Evolutionary conservation across 2,797 vertebrate species (phyloP).

Genomic region (Brachyalestes nurse): DNA sequence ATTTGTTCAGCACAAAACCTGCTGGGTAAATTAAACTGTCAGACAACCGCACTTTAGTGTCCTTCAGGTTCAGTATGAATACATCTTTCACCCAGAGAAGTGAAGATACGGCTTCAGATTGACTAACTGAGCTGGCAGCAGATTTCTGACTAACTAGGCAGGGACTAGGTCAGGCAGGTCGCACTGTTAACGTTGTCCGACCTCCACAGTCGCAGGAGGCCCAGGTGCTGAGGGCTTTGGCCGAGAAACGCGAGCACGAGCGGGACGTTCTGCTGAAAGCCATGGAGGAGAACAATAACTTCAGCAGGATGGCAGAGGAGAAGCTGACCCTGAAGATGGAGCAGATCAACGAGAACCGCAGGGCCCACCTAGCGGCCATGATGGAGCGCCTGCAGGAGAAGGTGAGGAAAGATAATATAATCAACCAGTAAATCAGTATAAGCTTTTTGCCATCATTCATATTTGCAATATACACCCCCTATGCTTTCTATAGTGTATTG

Average conservation of each 20-base stretch:
- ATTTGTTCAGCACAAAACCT: too few species aligned
- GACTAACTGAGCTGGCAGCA: too few species aligned
- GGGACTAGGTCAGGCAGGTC: too few species aligned
- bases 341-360: slow-evolving; percentile 94
- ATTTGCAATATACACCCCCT: too few species aligned
- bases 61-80: too few species aligned
- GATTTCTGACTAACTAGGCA: too few species aligned
- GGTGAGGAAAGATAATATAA: slow-evolving; percentile 62
- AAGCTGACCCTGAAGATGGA: slow-evolving; percentile 97
- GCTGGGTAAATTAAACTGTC: too few species aligned
- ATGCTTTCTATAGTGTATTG: neutral
- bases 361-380: slow-evolving; percentile 90
- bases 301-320: slow-evolving; percentile 96
- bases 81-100: too few species aligned
- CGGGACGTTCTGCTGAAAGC: slow-evolving; percentile 94
- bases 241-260: slow-evolving; percentile 93
- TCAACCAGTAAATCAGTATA: too few species aligned
- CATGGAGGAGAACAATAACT: slow-evolving; percentile 96
- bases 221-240: slow-evolving; percentile 90
- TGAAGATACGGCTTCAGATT: too few species aligned
- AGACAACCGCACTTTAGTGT: too few species aligned
- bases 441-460: too few species aligned
- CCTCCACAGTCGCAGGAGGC: slow-evolving; percentile 87
- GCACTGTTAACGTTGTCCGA: slow-evolving; percentile 3
- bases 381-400: slow-evolving; percentile 92